These are phyloP conservation scores for Petromus typicus DNA, from an alignment of 2,113 vertebrate genomes.

Conservation along the genomic window DNA sequence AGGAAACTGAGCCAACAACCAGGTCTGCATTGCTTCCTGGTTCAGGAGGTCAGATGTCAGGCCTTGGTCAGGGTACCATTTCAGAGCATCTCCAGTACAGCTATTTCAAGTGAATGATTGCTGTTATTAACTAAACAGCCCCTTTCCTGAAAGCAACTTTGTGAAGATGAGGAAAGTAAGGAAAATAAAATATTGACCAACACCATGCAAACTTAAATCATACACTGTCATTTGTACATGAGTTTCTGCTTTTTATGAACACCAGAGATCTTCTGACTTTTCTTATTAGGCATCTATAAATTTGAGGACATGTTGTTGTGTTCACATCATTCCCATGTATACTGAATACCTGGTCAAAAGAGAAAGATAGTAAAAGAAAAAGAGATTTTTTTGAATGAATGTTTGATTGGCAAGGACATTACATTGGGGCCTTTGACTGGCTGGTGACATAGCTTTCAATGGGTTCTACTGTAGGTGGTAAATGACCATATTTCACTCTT, in stretches of 20 bases:
- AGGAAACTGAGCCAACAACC: neutral
- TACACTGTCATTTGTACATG: neutral
- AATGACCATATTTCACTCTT: conserved; percentile 64
- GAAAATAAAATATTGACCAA: neutral
- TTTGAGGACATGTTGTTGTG: neutral
- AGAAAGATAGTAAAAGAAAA: neutral
- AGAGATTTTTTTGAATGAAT: conserved; percentile 13
- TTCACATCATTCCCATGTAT: conserved; percentile 44
- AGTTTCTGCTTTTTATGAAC: conserved; percentile 43
- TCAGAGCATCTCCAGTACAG: neutral
- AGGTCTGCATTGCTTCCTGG: neutral
- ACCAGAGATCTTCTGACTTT: neutral
- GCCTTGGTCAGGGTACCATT: neutral
- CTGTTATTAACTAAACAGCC: neutral
- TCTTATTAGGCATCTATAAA: conserved; percentile 60
- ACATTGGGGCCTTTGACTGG: conserved; percentile 32
- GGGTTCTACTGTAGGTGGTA: conserved; percentile 50
- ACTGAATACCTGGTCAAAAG: neutral
- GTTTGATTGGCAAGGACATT: conserved; percentile 32
- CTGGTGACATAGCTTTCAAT: neutral
- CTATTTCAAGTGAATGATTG: neutral
- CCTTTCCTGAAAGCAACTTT: conserved; percentile 36
- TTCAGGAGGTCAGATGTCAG: neutral
- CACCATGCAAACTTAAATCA: conserved; percentile 14
- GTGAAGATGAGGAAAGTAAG: neutral